Evolutionary conservation across 2,797 vertebrate genomes (phyloP).

Genomic region (Bradypodion pumilum): DNA sequence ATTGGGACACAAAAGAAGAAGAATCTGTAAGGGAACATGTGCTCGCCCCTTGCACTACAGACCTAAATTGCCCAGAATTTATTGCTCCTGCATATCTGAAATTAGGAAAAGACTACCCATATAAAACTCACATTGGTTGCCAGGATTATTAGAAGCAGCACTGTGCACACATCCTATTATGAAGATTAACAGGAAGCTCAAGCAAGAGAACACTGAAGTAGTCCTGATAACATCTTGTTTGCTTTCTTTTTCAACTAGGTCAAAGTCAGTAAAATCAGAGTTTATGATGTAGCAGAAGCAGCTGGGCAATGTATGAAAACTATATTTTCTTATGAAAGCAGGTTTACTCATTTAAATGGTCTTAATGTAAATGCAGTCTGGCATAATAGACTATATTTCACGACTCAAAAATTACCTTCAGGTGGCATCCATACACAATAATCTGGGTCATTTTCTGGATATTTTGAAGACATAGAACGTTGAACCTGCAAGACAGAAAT

Average conservation of each 20-base stretch:
- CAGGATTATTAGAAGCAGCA: background rate
- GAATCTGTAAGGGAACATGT: no score
- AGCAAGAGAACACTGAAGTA: background rate
- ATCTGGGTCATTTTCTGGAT: slow-evolving; percentile 94
- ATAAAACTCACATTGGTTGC: background rate
- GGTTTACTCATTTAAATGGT: background rate
- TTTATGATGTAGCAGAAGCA: background rate
- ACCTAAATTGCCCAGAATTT: background rate
- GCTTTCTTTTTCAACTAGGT: background rate
- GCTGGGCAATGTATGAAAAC: background rate
- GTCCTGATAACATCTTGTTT: background rate
- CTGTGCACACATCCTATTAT: background rate
- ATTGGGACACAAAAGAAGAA: no score
- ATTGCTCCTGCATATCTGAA: background rate
- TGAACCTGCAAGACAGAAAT: slow-evolving; percentile 75
- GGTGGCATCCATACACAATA: slow-evolving; percentile 96
- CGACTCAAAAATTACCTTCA: slow-evolving; percentile 78
- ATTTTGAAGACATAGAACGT: slow-evolving; percentile 76
- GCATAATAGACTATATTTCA: background rate
- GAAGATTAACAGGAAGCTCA: background rate
- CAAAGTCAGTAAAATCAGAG: background rate
- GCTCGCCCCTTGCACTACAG: background rate
- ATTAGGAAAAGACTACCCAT: background rate
- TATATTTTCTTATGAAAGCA: background rate
- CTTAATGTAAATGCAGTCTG: background rate